Evolutionary conservation across 2,113 vertebrate species (phyloP).

Genomic region (Anoura caudifer): DNA sequence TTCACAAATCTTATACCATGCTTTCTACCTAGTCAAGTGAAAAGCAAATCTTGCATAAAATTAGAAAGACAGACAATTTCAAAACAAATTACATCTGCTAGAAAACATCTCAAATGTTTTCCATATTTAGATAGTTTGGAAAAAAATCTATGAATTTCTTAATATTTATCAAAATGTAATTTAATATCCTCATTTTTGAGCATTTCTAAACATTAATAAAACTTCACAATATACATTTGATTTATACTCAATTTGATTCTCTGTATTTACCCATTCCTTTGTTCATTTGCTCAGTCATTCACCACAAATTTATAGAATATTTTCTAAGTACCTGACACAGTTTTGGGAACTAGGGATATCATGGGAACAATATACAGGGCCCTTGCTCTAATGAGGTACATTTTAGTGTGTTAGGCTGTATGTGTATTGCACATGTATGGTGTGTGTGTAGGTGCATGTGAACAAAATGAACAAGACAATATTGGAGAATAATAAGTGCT

Average conservation of each 20-base stretch:
- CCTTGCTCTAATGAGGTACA: not conserved
- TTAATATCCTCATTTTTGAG: slow-evolving; percentile 37
- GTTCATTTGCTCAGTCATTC: not conserved
- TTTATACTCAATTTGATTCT: not conserved
- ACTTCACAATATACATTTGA: not conserved
- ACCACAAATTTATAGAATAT: not conserved
- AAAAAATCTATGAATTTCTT: slow-evolving; percentile 56
- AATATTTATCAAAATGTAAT: slow-evolving; percentile 40
- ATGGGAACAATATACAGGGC: not conserved
- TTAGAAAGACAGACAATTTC: slow-evolving; percentile 69
- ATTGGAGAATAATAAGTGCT: not conserved
- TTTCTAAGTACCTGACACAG: not conserved
- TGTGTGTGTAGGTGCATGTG: not conserved
- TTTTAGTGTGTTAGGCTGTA: not conserved
- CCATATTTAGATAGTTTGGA: slow-evolving; percentile 42
- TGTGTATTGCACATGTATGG: not conserved
- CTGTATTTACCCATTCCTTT: slow-evolving; percentile 9
- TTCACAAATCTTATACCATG: slow-evolving; percentile 56
- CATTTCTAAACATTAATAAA: slow-evolving; percentile 44
- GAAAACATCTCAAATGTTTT: slow-evolving; percentile 57
- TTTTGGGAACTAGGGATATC: not conserved
- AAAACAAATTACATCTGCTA: slow-evolving; percentile 68
- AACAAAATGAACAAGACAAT: not conserved
- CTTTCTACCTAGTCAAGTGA: slow-evolving; percentile 62
- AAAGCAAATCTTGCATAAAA: slow-evolving; percentile 71